A percentile compares a stretch with the other conserved stretches of the same genome.
These are phyloP conservation scores for Volucella bombylans DNA, from an alignment of 2,888 invertebrate species.

Conservation along the genomic window DNA sequence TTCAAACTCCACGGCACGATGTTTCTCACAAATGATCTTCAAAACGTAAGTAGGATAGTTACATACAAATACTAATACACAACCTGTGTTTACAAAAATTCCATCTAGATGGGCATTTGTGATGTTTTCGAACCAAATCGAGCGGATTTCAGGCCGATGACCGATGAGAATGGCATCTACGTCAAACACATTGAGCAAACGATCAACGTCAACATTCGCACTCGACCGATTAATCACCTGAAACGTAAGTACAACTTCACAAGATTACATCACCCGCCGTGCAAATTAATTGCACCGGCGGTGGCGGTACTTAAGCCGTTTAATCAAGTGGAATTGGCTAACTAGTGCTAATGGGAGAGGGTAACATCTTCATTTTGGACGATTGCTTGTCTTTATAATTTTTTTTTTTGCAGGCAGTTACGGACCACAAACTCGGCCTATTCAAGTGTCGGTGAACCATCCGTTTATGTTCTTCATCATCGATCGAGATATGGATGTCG, in stretches of 20 bases:
- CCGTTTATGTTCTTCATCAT: constrained; percentile 93
- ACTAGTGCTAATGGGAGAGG: not conserved
- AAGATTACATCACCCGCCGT: constrained; percentile 47
- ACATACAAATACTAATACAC: constrained; percentile 16
- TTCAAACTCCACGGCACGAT: constrained; percentile 91
- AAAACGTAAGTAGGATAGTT: constrained; percentile 87
- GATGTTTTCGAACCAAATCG: constrained; percentile 91
- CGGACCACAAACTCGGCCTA: constrained; percentile 83
- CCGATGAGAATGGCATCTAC: constrained; percentile 89
- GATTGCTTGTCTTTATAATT: constrained; percentile 2
- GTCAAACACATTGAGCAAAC: constrained; percentile 93
- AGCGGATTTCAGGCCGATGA: constrained; percentile 91
- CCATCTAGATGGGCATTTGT: constrained; percentile 87
- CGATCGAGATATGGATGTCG: constrained; percentile 90
- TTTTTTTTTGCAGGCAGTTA: constrained; percentile 78
- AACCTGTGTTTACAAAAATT: not conserved
- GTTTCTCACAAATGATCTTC: constrained; percentile 90
- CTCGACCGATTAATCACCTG: constrained; percentile 84
- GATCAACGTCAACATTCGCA: constrained; percentile 91
- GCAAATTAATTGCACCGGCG: constrained; percentile 75
- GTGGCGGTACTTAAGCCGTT: constrained; percentile 63
- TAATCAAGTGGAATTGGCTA: constrained; percentile 81
- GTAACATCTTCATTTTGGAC: constrained; percentile 32
- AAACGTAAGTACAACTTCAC: constrained; percentile 80
- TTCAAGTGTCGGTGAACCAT: constrained; percentile 90